These are phyloP conservation scores for Drosophila varians DNA, from an alignment of 1,140 invertebrate species.

Conservation along the genomic window DNA sequence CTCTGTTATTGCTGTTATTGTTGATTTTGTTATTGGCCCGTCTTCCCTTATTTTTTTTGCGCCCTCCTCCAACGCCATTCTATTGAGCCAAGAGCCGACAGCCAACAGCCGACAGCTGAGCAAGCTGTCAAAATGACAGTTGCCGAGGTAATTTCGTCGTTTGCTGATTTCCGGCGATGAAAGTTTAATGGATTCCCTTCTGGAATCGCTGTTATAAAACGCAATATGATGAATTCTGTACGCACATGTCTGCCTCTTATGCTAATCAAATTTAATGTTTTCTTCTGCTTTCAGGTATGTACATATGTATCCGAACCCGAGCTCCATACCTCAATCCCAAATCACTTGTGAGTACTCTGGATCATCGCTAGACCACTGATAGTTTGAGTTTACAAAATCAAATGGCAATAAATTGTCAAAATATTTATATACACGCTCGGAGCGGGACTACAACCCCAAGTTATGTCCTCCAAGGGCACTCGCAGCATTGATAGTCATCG, in stretches of 20 bases:
- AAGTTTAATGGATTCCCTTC: conserved; percentile 41
- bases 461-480: conserved; percentile 22
- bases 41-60: not conserved
- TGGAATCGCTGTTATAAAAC: conserved; percentile 18
- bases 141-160: conserved; percentile 64
- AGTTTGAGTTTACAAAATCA: conserved; percentile 16
- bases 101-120: conserved; percentile 42
- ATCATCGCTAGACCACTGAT: not conserved
- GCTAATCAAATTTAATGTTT: conserved; percentile 28
- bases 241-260: conserved; percentile 3
- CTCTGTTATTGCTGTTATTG: conserved; percentile 31
- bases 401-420: conserved; percentile 59
- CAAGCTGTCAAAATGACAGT: conserved; percentile 67
- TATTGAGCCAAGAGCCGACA: conserved; percentile 24
- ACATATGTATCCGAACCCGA: not conserved
- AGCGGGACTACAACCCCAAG: conserved; percentile 13
- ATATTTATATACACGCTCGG: conserved; percentile 47
- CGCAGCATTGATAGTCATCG: conserved; percentile 47
- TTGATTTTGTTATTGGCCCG: conserved; percentile 60
- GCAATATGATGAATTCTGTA: conserved; percentile 11
- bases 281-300: conserved; percentile 68
- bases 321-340: not conserved
- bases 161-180: conserved; percentile 26
- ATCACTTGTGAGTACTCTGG: conserved; percentile 4
- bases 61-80: not conserved